These are phyloP conservation scores for Leptinotarsa peninsularis DNA, from an alignment of 2,888 invertebrate species.

Conservation along the genomic window DNA sequence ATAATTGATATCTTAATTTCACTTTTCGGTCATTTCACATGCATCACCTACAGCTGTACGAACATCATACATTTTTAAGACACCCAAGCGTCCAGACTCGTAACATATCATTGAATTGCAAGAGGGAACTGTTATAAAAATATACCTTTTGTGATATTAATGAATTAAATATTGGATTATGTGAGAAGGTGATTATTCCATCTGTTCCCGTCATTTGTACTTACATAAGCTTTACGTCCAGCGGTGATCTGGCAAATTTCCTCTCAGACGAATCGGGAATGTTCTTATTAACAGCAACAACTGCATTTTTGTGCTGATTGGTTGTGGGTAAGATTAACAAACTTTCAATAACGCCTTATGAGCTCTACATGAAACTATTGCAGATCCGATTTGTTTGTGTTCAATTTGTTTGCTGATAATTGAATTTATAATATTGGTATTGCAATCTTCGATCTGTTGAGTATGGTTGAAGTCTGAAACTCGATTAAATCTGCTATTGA, in stretches of 20 bases:
- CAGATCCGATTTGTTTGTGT: too few relatives aligned
- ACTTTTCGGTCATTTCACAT: too few relatives aligned
- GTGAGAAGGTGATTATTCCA: constrained; percentile 38
- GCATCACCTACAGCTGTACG: too few relatives aligned
- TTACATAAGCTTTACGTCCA: constrained; percentile 26
- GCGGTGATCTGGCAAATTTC: constrained; percentile 21
- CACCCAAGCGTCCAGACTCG: not conserved
- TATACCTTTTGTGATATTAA: not conserved
- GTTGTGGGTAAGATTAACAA: constrained; percentile 30
- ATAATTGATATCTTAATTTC: too few relatives aligned
- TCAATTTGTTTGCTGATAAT: too few relatives aligned
- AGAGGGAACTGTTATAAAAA: not conserved
- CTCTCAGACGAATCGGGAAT: constrained; percentile 20
- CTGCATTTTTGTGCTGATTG: constrained; percentile 8
- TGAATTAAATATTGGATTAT: not conserved
- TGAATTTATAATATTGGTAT: too few relatives aligned
- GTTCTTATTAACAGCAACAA: not conserved
- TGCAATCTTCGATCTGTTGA: too few relatives aligned
- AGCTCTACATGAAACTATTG: too few relatives aligned
- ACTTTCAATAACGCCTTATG: not conserved
- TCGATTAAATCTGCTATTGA: too few relatives aligned
- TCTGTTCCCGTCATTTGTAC: constrained; percentile 14
- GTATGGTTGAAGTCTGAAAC: too few relatives aligned
- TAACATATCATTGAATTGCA: not conserved
- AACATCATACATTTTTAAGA: too few relatives aligned